Evolutionary conservation across 2,113 vertebrate species (phyloP).

Genomic region (Pseudois nayaur): DNA sequence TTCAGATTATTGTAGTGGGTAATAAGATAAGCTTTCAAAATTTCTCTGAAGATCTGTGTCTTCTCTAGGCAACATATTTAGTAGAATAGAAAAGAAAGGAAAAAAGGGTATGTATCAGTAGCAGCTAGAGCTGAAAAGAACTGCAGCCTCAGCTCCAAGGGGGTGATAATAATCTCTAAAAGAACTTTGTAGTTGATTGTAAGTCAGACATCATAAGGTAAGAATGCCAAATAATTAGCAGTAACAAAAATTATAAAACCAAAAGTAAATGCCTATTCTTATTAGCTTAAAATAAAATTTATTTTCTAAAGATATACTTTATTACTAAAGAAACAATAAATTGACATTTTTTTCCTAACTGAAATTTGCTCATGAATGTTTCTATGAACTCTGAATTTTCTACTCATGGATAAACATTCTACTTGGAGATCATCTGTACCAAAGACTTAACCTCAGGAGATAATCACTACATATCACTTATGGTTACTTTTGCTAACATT

Average conservation of each 20-base stretch:
- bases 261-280: neutral
- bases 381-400: conserved; percentile 25
- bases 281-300: conserved; percentile 8
- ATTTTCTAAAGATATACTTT: conserved; percentile 23
- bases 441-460: conserved; percentile 49
- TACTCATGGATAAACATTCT: conserved; percentile 12
- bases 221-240: neutral
- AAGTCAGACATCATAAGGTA: neutral
- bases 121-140: neutral
- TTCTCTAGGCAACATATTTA: neutral
- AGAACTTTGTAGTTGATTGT: neutral
- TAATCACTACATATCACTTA: neutral
- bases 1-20: neutral
- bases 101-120: neutral
- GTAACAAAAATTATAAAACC: conserved; percentile 7
- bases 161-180: neutral
- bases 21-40: neutral
- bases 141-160: neutral
- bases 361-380: neutral
- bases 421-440: neutral
- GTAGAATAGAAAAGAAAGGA: neutral
- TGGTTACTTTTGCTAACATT: conserved; percentile 10
- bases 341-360: neutral
- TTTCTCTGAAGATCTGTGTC: conserved; percentile 20
- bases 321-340: conserved; percentile 12